Base-by-base conservation (phyloP, 1,140 invertebrate genomes). In the Paraescarpia echinospica region DNA sequence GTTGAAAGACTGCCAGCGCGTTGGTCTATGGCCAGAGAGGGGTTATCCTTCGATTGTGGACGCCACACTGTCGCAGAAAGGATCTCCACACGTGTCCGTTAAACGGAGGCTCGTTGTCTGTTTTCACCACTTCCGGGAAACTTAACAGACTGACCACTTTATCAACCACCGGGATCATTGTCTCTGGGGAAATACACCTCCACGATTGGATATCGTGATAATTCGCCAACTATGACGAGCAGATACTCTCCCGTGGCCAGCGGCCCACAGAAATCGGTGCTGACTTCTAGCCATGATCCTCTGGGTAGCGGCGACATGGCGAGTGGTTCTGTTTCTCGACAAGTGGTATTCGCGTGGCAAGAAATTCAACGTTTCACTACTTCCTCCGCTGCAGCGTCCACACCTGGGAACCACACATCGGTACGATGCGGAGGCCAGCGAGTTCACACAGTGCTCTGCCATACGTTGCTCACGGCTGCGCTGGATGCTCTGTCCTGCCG, bases 211-310 rank as follows among this genome's bases (percentile, higher is more conserved):
- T n/a, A n/a, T n/a, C n/a, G n/a, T n/a, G n/a, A n/a, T n/a, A n/a
- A n/a, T n/a, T n/a, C n/a, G n/a, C n/a, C n/a, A n/a, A n/a, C n/a
- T n/a, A n/a, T n/a, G n/a, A n/a, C n/a, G n/a, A n/a, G n/a, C n/a
- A n/a, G n/a, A n/a, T n/a, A n/a, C n/a, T 91, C 9, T 35, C 93
- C 94, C 34, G 34, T 92, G 48, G 94, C 94, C 8, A 95, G 35
- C n/a, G 94, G 94, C 48, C 95, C 95, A 92, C 93, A 94, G 93
- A 95, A 95, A 91, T 95, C 95, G n/a, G 94, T 93, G n/a, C n/a
- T n/a, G n/a, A n/a, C n/a, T n/a, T n/a, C n/a, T n/a, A n/a, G n/a
- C n/a, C n/a, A n/a, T n/a, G n/a, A n/a, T n/a, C n/a, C n/a, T n/a
- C n/a, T n/a, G n/a, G n/a, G n/a, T n/a, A n/a, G n/a, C n/a, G n/a